Evolutionary conservation across 2,113 vertebrate genomes (phyloP), one percentile per base, ranked within the genome.

Genomic region (Xenotilapia caudafasciata): DNA sequence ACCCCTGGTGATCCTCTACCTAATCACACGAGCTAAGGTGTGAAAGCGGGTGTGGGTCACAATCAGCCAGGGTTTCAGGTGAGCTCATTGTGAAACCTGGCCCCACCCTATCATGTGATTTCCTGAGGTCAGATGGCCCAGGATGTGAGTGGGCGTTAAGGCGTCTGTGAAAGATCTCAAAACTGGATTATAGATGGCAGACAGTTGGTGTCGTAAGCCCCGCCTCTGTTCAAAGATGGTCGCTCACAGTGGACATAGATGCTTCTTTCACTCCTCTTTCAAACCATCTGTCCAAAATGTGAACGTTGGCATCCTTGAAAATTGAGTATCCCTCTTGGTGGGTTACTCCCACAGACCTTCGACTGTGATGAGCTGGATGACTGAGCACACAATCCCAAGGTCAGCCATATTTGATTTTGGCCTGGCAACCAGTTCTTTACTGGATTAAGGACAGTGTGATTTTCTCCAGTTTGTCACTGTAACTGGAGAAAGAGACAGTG

Each of bases 31-130:
- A 53, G 49, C 49, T 0, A 6, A n/a, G 9, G 49, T n/a, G 49
- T n/a, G 49, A 6, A 53, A n/a, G 0, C 0, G 2, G 49, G 49
- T 53, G 49, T 53, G 0, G 51, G 51, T 53, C 51, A 0, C 51
- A 21, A 11, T 54, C 51, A 21, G 26, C 1, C 51, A 54, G 5
- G 0, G 51, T 54, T 54, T 54, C 1, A 0, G 53, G n/a, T 54
- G 2, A 23, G 1, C 0, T 4, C 53, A 12, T 12, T 21, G 53
- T 23, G n/a, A 12, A 21, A 23, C n/a, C 53, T 23, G n/a, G 2
- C 53, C 53, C 6, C 53, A 6, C 53, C 53, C 0, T 54, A 12
- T 23, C 53, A 54, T 54, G 53, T 3, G 53, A 54, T 0, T 54
- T 54, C 51, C 53, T 12, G 53, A 54, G 53, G 10, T 54, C 53